phyloP scores from a whole-genome alignment of 2,113 vertebrate species.

The Dunckerocampus dactyliophorus region DNA sequence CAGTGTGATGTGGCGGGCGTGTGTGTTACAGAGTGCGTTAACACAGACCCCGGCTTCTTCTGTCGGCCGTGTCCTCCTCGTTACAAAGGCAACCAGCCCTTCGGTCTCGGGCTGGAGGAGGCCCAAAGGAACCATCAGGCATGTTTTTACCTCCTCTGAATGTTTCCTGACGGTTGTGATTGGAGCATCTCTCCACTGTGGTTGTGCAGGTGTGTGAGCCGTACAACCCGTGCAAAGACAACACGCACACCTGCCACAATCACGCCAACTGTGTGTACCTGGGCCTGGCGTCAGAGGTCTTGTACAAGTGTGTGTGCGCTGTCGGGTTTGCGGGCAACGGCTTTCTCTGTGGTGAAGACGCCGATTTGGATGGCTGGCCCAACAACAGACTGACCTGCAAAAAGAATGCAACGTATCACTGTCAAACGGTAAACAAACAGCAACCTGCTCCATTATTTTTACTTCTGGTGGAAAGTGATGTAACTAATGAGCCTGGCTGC shows the following conservation, averaged over 20 bases:
- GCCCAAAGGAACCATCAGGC: conserved; percentile 83
- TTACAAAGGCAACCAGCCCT: conserved; percentile 88
- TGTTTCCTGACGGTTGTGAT: not conserved
- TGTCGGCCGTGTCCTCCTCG: conserved; percentile 90
- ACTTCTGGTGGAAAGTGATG: not conserved
- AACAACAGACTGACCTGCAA: conserved; percentile 84
- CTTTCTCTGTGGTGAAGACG: conserved; percentile 89
- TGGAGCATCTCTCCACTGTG: not conserved
- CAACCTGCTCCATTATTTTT: not conserved
- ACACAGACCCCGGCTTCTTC: conserved; percentile 93
- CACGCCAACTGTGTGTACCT: conserved; percentile 85
- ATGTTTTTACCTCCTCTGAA: conserved; percentile 8
- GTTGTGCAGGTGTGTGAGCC: conserved; percentile 85
- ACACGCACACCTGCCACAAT: conserved; percentile 86
- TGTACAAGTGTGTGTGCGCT: conserved; percentile 90
- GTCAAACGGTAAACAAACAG: conserved; percentile 75
- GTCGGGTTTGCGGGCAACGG: conserved; percentile 95
- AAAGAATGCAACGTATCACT: conserved; percentile 89
- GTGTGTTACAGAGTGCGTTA: conserved; percentile 86
- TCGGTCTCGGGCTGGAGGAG: conserved; percentile 80
- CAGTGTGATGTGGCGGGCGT: conserved; percentile 87
- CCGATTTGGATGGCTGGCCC: conserved; percentile 96
- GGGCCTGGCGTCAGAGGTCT: conserved; percentile 85
- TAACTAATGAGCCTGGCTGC: conserved; percentile 28
- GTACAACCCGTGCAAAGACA: conserved; percentile 91